phyloP scores from a whole-genome alignment of 2,797 vertebrate genomes.

The Cichlasoma orientale region DNA sequence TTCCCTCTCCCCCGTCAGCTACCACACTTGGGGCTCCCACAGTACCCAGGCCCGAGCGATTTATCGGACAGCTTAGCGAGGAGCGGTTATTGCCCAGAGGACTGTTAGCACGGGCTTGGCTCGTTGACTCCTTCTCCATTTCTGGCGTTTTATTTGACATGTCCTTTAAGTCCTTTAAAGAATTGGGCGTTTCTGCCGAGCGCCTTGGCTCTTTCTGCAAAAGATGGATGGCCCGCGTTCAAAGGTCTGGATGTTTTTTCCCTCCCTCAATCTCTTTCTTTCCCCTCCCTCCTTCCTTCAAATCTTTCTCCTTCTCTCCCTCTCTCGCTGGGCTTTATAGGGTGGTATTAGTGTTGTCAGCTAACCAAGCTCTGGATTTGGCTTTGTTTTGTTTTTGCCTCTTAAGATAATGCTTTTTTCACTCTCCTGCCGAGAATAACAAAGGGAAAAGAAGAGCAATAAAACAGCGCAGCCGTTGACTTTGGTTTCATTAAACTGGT shows the following conservation, averaged over 20 bases:
- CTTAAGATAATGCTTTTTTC: constrained; percentile 67
- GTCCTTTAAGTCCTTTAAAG: constrained; percentile 83
- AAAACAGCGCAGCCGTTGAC: constrained; percentile 55
- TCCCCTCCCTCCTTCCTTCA: neutral
- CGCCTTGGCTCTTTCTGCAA: constrained; percentile 82
- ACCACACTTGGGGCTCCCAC: constrained; percentile 22
- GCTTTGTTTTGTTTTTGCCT: constrained; percentile 67
- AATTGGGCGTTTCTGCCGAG: constrained; percentile 82
- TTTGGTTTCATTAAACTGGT: constrained; percentile 66
- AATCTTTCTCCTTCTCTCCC: constrained; percentile 5
- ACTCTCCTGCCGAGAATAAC: constrained; percentile 61
- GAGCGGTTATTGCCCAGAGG: constrained; percentile 68
- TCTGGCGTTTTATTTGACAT: constrained; percentile 72
- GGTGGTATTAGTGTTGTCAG: constrained; percentile 68
- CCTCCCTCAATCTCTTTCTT: constrained; percentile 23
- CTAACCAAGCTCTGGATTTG: constrained; percentile 69
- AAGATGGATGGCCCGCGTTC: constrained; percentile 81
- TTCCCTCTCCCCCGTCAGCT: constrained; percentile 6
- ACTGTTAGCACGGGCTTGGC: constrained; percentile 59
- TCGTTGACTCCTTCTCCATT: constrained; percentile 67
- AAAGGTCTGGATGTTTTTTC: constrained; percentile 78
- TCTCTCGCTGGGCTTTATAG: constrained; percentile 50
- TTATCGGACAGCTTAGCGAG: constrained; percentile 70
- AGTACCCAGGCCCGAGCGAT: constrained; percentile 30
- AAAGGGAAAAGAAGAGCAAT: constrained; percentile 64